phyloP scores from a whole-genome alignment of 1,140 invertebrate species.

The Papilio polytes region DNA sequence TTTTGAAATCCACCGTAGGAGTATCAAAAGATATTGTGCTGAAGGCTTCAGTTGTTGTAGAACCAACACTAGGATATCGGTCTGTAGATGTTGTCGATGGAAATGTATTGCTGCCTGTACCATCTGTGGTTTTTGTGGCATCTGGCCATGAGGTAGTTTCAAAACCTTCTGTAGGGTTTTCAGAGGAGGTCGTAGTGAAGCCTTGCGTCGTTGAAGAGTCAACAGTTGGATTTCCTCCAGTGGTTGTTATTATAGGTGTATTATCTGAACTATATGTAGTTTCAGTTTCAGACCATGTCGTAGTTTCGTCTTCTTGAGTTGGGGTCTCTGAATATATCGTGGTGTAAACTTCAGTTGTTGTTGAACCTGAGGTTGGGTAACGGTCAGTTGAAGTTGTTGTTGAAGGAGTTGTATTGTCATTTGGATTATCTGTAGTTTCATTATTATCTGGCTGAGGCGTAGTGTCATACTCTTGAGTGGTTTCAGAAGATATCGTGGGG shows the following conservation, averaged over 20 bases:
- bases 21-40: slow-evolving; percentile 39
- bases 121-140: background rate
- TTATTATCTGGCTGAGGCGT: background rate
- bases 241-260: too few relatives aligned
- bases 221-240: background rate
- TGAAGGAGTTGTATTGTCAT: background rate
- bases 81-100: background rate
- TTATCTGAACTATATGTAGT: background rate
- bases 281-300: background rate
- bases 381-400: background rate
- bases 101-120: background rate
- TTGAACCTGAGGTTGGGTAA: slow-evolving; percentile 1
- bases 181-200: background rate
- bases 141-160: background rate
- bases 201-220: background rate
- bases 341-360: slow-evolving; percentile 34
- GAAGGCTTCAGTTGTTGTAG: slow-evolving; percentile 27
- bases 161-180: background rate
- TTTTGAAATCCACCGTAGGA: slow-evolving; percentile 22
- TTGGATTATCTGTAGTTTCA: background rate
- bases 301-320: background rate
- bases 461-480: background rate
- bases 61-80: slow-evolving; percentile 9
- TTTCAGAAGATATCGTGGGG: background rate
- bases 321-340: slow-evolving; percentile 26